Percentiles rank a stretch among this genome's conserved stretches.
Conservation (phyloP, 2,888 invertebrate species). For the Diaperis boleti region DNA sequence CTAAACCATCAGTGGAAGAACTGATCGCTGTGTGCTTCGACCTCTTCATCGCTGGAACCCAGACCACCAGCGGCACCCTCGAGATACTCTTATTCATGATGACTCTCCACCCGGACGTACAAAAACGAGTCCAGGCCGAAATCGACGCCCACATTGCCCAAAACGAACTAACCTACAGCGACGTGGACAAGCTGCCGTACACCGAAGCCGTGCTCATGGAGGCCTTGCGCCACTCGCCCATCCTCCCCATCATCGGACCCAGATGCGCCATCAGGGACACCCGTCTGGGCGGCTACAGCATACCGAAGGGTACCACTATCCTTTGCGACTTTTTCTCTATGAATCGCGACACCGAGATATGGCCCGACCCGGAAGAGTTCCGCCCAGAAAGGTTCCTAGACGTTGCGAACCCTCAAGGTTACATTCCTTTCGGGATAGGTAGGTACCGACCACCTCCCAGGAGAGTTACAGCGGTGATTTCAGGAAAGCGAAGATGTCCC, state of each 20-base stretch:
- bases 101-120: constrained; percentile 71
- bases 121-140: constrained; percentile 70
- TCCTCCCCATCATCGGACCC: constrained; percentile 67
- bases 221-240: constrained; percentile 65
- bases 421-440: constrained; percentile 65
- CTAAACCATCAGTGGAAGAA: constrained; percentile 69
- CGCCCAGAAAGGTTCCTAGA: constrained; percentile 75
- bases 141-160: constrained; percentile 66
- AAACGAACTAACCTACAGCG: constrained; percentile 62
- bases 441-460: neutral
- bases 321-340: constrained; percentile 66
- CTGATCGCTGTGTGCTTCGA: constrained; percentile 75
- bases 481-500: neutral
- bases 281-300: constrained; percentile 68
- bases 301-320: constrained; percentile 62
- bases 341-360: constrained; percentile 70
- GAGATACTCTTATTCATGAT: constrained; percentile 74
- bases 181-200: constrained; percentile 55
- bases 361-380: constrained; percentile 74
- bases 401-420: constrained; percentile 56
- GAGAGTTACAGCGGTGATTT: neutral
- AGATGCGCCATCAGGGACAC: constrained; percentile 69
- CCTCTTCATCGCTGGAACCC: constrained; percentile 76
- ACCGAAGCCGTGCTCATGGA: constrained; percentile 70
- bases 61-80: constrained; percentile 74